A percentile compares a stretch with the other conserved stretches of the same genome.
Evolutionary conservation across 2,797 vertebrate species (phyloP).

Genomic region (Picus viridis): DNA sequence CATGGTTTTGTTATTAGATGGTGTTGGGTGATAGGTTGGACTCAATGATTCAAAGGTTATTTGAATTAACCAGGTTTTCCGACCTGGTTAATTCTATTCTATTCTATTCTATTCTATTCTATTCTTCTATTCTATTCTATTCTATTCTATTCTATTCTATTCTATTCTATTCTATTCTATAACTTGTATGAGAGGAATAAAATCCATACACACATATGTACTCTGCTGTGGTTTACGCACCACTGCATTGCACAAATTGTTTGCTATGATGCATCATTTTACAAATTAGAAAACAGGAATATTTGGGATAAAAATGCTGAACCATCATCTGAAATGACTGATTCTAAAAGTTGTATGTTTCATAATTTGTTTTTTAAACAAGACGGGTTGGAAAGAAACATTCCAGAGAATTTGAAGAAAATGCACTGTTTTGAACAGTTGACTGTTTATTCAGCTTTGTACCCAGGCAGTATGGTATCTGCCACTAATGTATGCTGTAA

Average conservation of each 20-base stretch:
- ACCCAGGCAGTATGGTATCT: not conserved
- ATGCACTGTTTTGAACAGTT: not conserved
- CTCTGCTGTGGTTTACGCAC: not conserved
- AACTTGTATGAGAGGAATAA: not conserved
- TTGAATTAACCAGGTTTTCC: too few relatives aligned
- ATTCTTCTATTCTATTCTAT: too few relatives aligned
- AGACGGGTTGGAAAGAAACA: not conserved
- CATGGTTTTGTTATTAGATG: too few relatives aligned
- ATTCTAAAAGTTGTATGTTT: not conserved
- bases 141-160: too few relatives aligned
- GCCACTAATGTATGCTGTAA: not conserved
- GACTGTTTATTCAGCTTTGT: not conserved
- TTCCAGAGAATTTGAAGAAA: not conserved
- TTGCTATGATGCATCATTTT: not conserved
- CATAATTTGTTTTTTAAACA: not conserved
- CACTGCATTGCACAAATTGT: not conserved
- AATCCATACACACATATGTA: not conserved
- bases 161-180: too few relatives aligned
- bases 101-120: too few relatives aligned
- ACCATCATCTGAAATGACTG: not conserved
- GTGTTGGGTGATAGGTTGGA: too few relatives aligned
- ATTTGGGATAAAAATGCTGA: not conserved
- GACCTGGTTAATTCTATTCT: too few relatives aligned
- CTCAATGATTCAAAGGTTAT: too few relatives aligned
- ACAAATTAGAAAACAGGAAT: not conserved